A percentile compares a stretch with the other conserved stretches of the same genome.
phyloP scores from a whole-genome alignment of 2,113 vertebrate species.

The Oenanthe melanoleuca region DNA sequence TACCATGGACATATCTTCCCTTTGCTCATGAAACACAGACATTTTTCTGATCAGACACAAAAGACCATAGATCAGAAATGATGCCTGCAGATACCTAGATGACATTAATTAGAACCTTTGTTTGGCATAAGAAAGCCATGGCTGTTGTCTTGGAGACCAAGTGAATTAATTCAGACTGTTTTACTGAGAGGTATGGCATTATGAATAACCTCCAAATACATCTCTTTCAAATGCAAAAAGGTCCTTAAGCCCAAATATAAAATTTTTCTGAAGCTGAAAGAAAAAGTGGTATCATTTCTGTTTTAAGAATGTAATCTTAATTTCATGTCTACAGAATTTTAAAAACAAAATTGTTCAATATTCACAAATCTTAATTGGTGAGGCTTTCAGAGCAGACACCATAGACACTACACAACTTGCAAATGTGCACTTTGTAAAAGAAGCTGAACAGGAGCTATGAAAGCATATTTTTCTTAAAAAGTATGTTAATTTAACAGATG shows the following conservation, averaged over 20 bases:
- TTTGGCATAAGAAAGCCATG: background rate
- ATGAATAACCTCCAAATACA: background rate
- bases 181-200: background rate
- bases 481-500: slow-evolving; percentile 1
- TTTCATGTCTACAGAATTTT: background rate
- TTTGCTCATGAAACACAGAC: background rate
- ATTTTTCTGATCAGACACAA: background rate
- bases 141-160: background rate
- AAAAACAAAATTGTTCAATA: background rate
- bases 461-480: background rate
- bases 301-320: background rate
- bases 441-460: background rate
- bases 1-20: background rate
- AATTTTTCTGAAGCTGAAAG: background rate
- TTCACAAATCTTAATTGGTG: background rate
- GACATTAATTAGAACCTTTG: background rate
- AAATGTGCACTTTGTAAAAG: background rate
- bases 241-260: background rate
- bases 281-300: background rate
- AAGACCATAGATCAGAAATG: background rate
- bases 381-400: background rate
- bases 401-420: background rate
- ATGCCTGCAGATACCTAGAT: background rate
- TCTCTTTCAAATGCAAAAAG: background rate
- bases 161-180: background rate